Evolutionary conservation across 92 coral and sea anemone genomes (phyloP).

Genomic region (Metridium senile): DNA sequence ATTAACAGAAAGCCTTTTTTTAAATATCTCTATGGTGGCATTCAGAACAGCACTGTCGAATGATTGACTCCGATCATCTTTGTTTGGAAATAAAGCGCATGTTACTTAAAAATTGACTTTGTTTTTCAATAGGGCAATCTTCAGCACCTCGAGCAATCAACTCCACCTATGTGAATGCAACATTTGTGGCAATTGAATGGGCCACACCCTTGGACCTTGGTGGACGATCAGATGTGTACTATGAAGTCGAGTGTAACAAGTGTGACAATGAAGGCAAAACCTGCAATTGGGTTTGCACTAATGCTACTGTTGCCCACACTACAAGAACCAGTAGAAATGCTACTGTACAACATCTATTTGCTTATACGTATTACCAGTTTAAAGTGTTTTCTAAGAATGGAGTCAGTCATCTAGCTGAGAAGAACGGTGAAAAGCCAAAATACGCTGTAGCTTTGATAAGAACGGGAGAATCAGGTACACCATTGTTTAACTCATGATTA

Average conservation of each 20-base stretch:
- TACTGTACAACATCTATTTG: conserved; percentile 39
- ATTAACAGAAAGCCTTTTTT: no score
- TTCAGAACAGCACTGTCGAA: no score
- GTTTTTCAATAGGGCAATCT: conserved; percentile 48
- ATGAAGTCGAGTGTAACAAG: conserved; percentile 53
- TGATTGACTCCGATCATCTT: no score
- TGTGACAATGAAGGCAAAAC: conserved; percentile 28
- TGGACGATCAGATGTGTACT: conserved; percentile 42
- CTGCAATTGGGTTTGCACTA: conserved; percentile 46
- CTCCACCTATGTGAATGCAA: conserved; percentile 20
- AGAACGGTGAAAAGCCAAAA: conserved; percentile 32
- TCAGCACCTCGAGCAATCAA: conserved; percentile 48
- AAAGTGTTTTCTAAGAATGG: conserved; percentile 63
- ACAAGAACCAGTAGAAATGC: conserved; percentile 35
- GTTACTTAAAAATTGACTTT: no score
- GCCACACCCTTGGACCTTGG: conserved; percentile 32
- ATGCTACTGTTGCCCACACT: background rate
- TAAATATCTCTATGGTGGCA: no score
- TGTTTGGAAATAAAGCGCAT: no score
- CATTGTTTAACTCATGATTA: no score
- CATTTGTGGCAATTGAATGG: conserved; percentile 59
- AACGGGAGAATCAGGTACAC: conserved; percentile 52
- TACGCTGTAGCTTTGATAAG: conserved; percentile 18
- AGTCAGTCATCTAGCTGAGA: conserved; percentile 49
- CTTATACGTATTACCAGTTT: conserved; percentile 50